phyloP scores from a whole-genome alignment of 2,888 invertebrate genomes.

The Morpho helenor region DNA sequence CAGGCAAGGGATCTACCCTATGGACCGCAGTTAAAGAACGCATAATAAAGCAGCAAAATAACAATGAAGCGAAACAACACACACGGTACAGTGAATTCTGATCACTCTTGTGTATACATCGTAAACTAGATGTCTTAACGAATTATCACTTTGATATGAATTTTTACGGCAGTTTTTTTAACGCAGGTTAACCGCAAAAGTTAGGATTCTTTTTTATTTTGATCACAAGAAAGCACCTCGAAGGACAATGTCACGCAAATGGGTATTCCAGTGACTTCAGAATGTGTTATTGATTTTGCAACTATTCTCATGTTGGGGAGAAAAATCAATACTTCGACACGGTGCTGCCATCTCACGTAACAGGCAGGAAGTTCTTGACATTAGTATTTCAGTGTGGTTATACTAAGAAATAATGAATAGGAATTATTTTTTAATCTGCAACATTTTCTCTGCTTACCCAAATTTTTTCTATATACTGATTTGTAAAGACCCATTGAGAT shows the following conservation, averaged over 20 bases:
- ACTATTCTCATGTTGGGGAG: constrained; percentile 34
- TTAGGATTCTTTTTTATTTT: constrained; percentile 27
- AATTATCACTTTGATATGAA: neutral
- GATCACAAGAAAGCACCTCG: constrained; percentile 33
- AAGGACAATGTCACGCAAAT: constrained; percentile 40
- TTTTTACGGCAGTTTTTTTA: constrained; percentile 11
- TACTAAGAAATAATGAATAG: neutral
- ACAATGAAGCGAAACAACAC: constrained; percentile 66
- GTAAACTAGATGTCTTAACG: constrained; percentile 37
- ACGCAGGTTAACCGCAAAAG: constrained; percentile 11
- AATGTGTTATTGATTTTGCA: constrained; percentile 64
- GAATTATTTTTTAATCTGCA: too few species aligned
- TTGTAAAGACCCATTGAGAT: too few species aligned
- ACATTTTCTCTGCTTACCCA: too few species aligned
- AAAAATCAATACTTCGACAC: constrained; percentile 61
- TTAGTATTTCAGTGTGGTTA: constrained; percentile 1
- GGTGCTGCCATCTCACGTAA: constrained; percentile 56
- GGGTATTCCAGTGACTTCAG: constrained; percentile 52
- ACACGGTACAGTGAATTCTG: constrained; percentile 55
- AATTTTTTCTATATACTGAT: too few species aligned
- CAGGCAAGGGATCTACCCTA: constrained; percentile 71
- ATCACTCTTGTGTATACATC: constrained; percentile 52
- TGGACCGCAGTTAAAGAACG: constrained; percentile 67
- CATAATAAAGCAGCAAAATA: constrained; percentile 74
- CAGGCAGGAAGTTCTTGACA: constrained; percentile 1